These are phyloP conservation scores for Troides helena DNA, from an alignment of 2,888 invertebrate genomes.

Conservation along the genomic window DNA sequence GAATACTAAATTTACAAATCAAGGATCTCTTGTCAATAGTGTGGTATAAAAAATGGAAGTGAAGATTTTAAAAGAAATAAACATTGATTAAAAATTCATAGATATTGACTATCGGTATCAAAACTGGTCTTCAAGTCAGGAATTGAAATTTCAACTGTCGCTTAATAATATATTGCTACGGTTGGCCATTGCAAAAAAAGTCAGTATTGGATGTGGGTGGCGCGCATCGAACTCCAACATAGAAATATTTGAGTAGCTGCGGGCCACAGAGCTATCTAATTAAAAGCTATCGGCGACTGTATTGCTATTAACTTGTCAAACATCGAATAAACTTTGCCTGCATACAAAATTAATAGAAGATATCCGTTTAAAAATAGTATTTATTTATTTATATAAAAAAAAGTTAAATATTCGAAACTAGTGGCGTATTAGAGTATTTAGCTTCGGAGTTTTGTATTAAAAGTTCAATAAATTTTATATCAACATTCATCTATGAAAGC, in stretches of 20 bases:
- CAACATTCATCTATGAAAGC: no score
- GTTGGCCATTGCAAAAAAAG: slow-evolving; percentile 40
- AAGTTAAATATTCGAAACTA: not conserved
- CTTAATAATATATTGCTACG: not conserved
- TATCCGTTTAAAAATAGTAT: not conserved
- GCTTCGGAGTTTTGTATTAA: not conserved
- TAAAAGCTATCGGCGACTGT: slow-evolving; percentile 53
- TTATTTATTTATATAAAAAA: not conserved
- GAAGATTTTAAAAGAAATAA: not conserved
- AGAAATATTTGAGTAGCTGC: slow-evolving; percentile 55
- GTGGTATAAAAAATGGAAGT: no score
- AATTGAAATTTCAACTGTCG: slow-evolving; percentile 1
- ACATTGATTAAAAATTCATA: not conserved
- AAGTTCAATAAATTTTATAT: not conserved
- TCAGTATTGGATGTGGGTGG: slow-evolving; percentile 54
- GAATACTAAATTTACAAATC: no score
- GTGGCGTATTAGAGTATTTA: not conserved
- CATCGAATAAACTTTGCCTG: slow-evolving; percentile 49
- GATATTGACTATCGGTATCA: not conserved
- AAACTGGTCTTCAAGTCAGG: not conserved
- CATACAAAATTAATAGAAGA: slow-evolving; percentile 46
- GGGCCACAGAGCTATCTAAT: slow-evolving; percentile 51
- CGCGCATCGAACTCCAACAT: slow-evolving; percentile 49
- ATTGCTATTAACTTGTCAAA: slow-evolving; percentile 61
- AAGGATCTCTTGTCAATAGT: no score